Base-by-base conservation (phyloP, 2,888 invertebrate genomes). In the Anorthoa munda region DNA sequence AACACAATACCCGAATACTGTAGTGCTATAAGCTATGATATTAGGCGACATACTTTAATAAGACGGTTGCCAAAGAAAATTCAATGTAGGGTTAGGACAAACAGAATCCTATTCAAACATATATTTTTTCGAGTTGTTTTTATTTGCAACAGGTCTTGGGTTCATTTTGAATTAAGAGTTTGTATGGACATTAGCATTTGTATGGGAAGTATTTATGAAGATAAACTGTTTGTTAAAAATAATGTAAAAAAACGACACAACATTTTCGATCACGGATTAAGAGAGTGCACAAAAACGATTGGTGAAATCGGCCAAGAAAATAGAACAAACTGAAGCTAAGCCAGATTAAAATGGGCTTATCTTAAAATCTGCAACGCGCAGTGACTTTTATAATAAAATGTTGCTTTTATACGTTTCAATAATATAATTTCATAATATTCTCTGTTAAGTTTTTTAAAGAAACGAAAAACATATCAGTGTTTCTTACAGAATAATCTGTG, bases 31-130 rank as follows among this genome's bases (percentile, higher is more conserved):
- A 70, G 67, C 68, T 75, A 66, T 51, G 48, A 66, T 76, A 70
- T 82, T 75, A 69, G 81, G 31, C 46, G 61, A 64, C 66, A 72
- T 75, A 73, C 61, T 76, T 75, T 70, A 75, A 63, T 73, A 77
- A 45, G 64, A 77, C 39, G 70, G 63, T 73, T 61, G 58, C 51
- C 59, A 73, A 75, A 71, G 56, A 72, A 72, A 77, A 77, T 64
- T 71, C 31, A 66, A 53, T 75, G 58, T 59, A 71, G 61, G 69
- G 61, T 64, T 72, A 72, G 60, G 15, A 61, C 70, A 81, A 86
- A 81, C 72, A 77, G 23, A 51, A 72, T 48, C 81, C 81, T 85
- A 69, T 77, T 60, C 66, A 85, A 80, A 83, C 76, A 76, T 56
- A 60, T 82, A n/a, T 83, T 79, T 79, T 80, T 80, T 71, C 50